Base-by-base conservation (phyloP, 2,797 vertebrate genomes). In the Aldrovandia affinis region DNA sequence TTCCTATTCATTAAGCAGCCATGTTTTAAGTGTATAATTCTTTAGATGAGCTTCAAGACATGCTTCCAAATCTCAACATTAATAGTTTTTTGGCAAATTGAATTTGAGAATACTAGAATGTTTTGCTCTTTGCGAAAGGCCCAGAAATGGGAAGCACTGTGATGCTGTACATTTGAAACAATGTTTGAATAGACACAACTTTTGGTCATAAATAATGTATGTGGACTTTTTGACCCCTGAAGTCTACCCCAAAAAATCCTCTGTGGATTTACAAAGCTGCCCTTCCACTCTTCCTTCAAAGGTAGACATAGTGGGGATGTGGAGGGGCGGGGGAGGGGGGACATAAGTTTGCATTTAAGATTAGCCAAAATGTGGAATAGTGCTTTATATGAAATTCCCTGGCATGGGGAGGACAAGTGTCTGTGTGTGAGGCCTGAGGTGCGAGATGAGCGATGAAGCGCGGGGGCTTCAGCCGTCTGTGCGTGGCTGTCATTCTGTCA, bases 401-500 rank as follows among this genome's bases (percentile, higher is more conserved):
- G 92, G 93, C 92, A 93, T 93, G 92, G 93, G 94, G 93, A 94
- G 90, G 88, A 87, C 91, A 91, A 89, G 89, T 93, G 87, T 84
- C 88, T 89, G 89, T 92, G 92, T 89, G 86, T 91, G 90, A 92
- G 90, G 91, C 89, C 90, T 85, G 89, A 88, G 88, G 84, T 73
- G 77, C 73, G 52, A 85, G 77, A 83, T 86, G 82, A 84, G 81
- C 86, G 86, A 85, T 44, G 85, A 75, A 82, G 86, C 83, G 68
- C 55, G 12, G 20, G 25, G 52, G 44, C 78, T 52, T 54, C 78
- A 44, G 83, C 52, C 83, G 90, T 87, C 42, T 88, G 88, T 65
- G 85, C 82, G 84, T 83, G 89, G 85, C 92, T 96, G 95, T 96
- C 96, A 96, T 93, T 92, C 94, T 95, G 96, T 96, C 95, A 96